phyloP scores from a whole-genome alignment of 2,888 invertebrate species.

The Tortrix viridana region DNA sequence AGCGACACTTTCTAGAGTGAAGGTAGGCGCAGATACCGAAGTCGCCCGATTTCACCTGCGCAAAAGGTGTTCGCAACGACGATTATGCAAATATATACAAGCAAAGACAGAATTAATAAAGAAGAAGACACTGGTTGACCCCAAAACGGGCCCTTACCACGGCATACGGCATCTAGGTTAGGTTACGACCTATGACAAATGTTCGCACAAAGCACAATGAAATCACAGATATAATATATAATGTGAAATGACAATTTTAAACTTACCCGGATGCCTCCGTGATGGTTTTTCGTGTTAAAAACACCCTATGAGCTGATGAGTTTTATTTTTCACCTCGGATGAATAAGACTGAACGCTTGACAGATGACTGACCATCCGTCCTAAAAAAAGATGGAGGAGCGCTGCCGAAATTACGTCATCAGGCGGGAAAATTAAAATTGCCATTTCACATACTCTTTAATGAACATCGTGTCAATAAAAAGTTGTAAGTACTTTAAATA shows the following conservation, averaged over 20 bases:
- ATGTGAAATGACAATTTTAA: constrained; percentile 43
- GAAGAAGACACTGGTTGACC: constrained; percentile 75
- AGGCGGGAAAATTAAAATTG: constrained; percentile 73
- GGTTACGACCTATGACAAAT: constrained; percentile 47
- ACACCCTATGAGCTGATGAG: constrained; percentile 60
- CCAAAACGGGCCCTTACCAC: constrained; percentile 57
- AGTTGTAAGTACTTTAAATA: constrained; percentile 33
- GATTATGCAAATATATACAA: constrained; percentile 59
- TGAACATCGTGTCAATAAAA: constrained; percentile 3
- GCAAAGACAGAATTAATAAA: constrained; percentile 52
- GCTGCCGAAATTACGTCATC: constrained; percentile 71
- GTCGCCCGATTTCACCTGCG: constrained; percentile 44
- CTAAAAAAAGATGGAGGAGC: constrained; percentile 67
- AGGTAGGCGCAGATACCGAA: constrained; percentile 28
- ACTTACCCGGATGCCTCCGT: constrained; percentile 83
- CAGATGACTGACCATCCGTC: constrained; percentile 74
- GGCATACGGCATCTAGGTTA: constrained; percentile 53
- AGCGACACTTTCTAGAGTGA: constrained; percentile 24
- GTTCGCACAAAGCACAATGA: constrained; percentile 46
- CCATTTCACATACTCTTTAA: constrained; percentile 54
- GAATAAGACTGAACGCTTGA: constrained; percentile 64
- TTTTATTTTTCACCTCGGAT: constrained; percentile 65
- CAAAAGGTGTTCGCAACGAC: constrained; percentile 42
- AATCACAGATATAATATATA: constrained; percentile 42
- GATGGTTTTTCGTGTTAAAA: constrained; percentile 62